These are phyloP conservation scores for Tragelaphus buxtoni DNA, from an alignment of 2,113 vertebrate species.

Conservation along the genomic window DNA sequence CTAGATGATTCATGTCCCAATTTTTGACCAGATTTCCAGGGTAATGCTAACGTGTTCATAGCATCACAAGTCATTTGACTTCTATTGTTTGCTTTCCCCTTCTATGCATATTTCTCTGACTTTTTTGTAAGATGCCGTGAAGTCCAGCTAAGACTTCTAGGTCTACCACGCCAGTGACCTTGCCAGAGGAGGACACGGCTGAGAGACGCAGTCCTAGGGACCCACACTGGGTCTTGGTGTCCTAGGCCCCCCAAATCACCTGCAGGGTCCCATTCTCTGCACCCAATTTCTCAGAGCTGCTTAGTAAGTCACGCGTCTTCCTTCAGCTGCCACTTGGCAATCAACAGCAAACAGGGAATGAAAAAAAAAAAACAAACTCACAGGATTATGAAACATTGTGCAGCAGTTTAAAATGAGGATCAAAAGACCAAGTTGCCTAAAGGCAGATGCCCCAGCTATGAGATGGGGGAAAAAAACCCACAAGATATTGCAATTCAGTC, in stretches of 20 bases:
- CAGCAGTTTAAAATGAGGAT: background rate
- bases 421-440: background rate
- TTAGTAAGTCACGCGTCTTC: background rate
- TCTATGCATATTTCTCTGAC: background rate
- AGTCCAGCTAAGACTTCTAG: background rate
- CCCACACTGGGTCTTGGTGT: fast-evolving
- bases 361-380: background rate
- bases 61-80: fast-evolving
- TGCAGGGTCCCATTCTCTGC: background rate
- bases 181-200: fast-evolving
- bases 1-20: background rate
- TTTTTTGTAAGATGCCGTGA: background rate
- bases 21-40: background rate
- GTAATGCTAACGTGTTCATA: fast-evolving
- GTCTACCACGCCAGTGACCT: background rate
- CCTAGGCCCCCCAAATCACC: fast-evolving
- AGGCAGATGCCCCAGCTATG: background rate
- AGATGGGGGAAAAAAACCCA: background rate
- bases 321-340: background rate
- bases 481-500: background rate
- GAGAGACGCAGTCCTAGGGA: background rate
- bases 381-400: background rate
- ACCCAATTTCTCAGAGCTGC: background rate
- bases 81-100: background rate
- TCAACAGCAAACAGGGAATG: background rate